Base-by-base conservation (phyloP, 2,888 invertebrate genomes). In the Eupithecia subfuscata region DNA sequence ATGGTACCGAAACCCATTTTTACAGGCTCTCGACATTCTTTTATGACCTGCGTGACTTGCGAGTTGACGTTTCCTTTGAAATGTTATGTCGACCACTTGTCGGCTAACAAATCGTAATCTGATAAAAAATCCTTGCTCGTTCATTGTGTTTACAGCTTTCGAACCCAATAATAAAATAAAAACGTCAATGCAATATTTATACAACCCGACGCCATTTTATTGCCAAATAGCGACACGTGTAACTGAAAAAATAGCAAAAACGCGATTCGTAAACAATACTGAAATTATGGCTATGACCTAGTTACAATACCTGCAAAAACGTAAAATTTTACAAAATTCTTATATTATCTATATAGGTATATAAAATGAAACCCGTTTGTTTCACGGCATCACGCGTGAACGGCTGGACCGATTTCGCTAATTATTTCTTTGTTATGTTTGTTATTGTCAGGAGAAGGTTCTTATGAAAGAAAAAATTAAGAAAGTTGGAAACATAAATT, bases 11-110 rank as follows among this genome's bases (percentile, higher is more conserved):
- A 22, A 22, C 52, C 16, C n/a, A 22, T 52, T 52, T 52, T 22
- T 16, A 52, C 52, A n/a, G 52, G 52, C 9, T n/a, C 3, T 52
- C 52, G 52, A 52, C 52, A 52, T 52, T 52, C 52, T 52, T 52
- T 52, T 52, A 52, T 11, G 56, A 56, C 56, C 11, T 56, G 56
- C 56, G 56, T 56, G 56, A 56, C 56, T 56, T 56, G 22, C 56
- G n/a, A 9, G 11, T 56, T 56, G 22, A 4, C 56, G 22, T 56
- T 56, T 9, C 56, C 56, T 12, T 52, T n/a, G 11, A 22, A 52
- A 52, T 52, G 9, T 22, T 22, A 52, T 52, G 9, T 52, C n/a
- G 11, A n/a, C 52, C 52, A 52, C 52, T 52, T 52, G 52, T 52
- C 16, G n/a, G n/a, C 11, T n/a, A 22, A 8, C n/a, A 52, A 52